Conservation (phyloP, 2,113 vertebrate genomes). For the Microtus pennsylvanicus region DNA sequence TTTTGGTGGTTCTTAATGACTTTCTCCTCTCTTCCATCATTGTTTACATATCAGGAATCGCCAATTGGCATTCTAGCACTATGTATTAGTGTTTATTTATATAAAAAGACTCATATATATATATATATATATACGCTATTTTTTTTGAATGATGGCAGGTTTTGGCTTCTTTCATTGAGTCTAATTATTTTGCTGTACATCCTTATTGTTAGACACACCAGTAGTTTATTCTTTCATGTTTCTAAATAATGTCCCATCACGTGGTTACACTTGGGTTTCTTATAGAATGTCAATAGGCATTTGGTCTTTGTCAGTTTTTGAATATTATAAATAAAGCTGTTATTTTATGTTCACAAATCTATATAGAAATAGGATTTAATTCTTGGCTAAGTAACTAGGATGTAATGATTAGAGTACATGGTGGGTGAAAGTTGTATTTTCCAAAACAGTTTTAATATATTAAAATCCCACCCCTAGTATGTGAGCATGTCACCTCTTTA, state of each 20-base stretch:
- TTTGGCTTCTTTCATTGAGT: constrained; percentile 9
- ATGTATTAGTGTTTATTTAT: neutral
- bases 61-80: neutral
- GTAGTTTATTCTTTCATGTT: neutral
- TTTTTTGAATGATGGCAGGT: neutral
- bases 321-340: neutral
- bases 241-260: neutral
- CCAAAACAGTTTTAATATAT: neutral
- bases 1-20: neutral
- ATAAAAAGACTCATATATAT: neutral
- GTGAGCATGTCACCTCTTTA: neutral
- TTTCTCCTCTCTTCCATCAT: neutral
- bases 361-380: neutral
- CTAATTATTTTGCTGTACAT: neutral
- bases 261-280: neutral
- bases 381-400: neutral
- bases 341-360: neutral
- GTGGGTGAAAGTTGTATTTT: neutral
- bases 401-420: neutral
- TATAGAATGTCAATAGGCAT: neutral
- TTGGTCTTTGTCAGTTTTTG: neutral
- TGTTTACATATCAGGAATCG: neutral
- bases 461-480: neutral
- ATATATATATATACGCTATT: neutral
- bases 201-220: neutral